A percentile compares a stretch with the other conserved stretches of the same genome.
These are phyloP conservation scores for Oryzias curvinotus DNA, from an alignment of 2,113 vertebrate species.

Conservation along the genomic window DNA sequence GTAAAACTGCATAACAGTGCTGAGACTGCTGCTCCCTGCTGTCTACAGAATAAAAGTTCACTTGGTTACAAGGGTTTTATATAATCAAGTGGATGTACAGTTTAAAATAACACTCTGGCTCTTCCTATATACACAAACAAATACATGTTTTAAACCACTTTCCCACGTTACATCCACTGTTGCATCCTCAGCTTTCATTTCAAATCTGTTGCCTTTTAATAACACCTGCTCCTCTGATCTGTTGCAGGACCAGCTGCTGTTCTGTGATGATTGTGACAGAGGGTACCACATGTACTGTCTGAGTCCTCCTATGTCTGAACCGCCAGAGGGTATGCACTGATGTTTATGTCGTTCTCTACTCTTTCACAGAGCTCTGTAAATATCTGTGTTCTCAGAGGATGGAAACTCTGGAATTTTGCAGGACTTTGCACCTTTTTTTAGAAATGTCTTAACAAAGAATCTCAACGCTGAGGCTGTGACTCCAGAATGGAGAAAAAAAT, in stretches of 20 bases:
- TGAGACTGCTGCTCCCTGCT: background rate
- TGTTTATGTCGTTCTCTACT: background rate
- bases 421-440: background rate
- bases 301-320: slow-evolving; percentile 93
- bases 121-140: background rate
- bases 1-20: background rate
- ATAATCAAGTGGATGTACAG: background rate
- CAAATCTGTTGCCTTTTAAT: background rate
- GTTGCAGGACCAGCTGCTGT: slow-evolving; percentile 89
- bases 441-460: background rate
- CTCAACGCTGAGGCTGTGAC: background rate
- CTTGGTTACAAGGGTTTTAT: background rate
- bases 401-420: background rate
- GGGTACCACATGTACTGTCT: slow-evolving; percentile 97
- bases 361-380: background rate
- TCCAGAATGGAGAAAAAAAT: slow-evolving; percentile 18
- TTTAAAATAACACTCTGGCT: slow-evolving; percentile 4
- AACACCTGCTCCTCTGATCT: slow-evolving; percentile 25
- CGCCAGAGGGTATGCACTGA: slow-evolving; percentile 85
- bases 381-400: too few relatives aligned
- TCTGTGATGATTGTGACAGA: slow-evolving; percentile 92
- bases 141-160: background rate
- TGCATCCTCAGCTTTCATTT: slow-evolving; percentile 22
- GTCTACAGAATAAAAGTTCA: background rate
- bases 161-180: background rate